Evolutionary conservation across 2,797 vertebrate species (phyloP).

Genomic region (Chelon labrosus): DNA sequence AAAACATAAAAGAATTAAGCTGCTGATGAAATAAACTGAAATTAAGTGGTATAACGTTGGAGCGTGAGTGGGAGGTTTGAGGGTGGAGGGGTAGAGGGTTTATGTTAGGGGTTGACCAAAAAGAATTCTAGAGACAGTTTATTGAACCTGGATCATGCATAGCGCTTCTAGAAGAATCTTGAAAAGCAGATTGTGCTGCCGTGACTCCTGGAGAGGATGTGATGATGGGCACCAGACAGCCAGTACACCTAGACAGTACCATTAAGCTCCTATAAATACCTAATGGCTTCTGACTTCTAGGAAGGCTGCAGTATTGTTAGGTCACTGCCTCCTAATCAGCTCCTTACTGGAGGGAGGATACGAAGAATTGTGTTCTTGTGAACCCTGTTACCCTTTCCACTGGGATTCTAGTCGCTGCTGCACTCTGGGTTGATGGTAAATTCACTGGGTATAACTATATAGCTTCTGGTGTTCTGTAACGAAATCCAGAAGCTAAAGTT

Average conservation of each 20-base stretch:
- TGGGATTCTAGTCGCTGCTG: conserved; percentile 9
- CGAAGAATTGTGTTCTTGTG: conserved; percentile 49
- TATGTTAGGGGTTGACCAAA: conserved; percentile 14
- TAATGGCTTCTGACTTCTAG: conserved; percentile 78
- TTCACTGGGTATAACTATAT: conserved; percentile 11
- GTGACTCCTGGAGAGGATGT: conserved; percentile 45
- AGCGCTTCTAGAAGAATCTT: conserved; percentile 44
- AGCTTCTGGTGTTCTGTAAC: conserved; percentile 28
- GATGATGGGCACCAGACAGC: conserved; percentile 57
- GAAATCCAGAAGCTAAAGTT: conserved; percentile 6
- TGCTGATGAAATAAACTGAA: conserved; percentile 79
- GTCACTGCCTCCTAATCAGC: conserved; percentile 69
- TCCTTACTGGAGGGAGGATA: conserved; percentile 56
- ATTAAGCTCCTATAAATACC: conserved; percentile 82
- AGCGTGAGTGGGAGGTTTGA: conserved; percentile 40
- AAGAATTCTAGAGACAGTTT: conserved; percentile 31
- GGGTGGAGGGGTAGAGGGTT: conserved; percentile 1
- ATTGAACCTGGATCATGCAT: conserved; percentile 10
- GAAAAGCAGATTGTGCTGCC: conserved; percentile 46
- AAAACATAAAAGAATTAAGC: conserved; percentile 57
- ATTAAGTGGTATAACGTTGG: conserved; percentile 53
- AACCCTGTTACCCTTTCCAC: conserved; percentile 51
- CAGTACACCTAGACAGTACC: conserved; percentile 62
- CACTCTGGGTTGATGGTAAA: conserved; percentile 22
- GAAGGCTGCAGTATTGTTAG: conserved; percentile 73